Evolutionary conservation across 2,113 vertebrate species (phyloP), one percentile per base, ranked within the genome.

Genomic region (Psilopsiagon aymara): DNA sequence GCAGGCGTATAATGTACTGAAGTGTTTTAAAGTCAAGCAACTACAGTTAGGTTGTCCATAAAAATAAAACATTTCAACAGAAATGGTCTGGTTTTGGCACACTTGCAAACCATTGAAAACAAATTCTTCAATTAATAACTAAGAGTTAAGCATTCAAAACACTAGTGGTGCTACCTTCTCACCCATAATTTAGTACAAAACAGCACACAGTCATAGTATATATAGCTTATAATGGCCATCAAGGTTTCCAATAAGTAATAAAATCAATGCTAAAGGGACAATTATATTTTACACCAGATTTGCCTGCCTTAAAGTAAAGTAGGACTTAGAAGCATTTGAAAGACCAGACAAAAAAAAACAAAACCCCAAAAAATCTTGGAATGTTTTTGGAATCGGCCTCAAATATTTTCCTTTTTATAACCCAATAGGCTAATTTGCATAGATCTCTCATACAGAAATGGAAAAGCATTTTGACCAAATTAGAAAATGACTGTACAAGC

Each of bases 331-430:
- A 91, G 33, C 52, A 89, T 75, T 82, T 75, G 49, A 67, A 81
- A 81, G 43, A 41, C 24, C 55, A 17, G 47, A 43, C 24, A 17
- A 68, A 51, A 82, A 51, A 47, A 44, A 37, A 12, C 3, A 59
- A 59, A 33, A 55, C 53, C 53, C 6, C 1, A 9, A 59, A 59
- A 59, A 16, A 66, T 23, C 17, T 74, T 66, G 62, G 31, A 73
- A 70, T 19, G 17, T 35, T 92, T 87, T 14, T 31, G 6, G 1
- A 55, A 86, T 73, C 67, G 70, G 70, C 9, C 51, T 76, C 86
- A 89, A 92, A 74, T 92, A 66, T 82, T 96, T 88, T 90, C 81
- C 62, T 87, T 85, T 88, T 85, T 59, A 88, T 69, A 93, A 90
- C 13, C 31, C n/a, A 90, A 63, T 8, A 66, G 18, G 33, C 39